Evolutionary conservation across 2,797 vertebrate genomes (phyloP).

Genomic region (Acanthurus tractus): DNA sequence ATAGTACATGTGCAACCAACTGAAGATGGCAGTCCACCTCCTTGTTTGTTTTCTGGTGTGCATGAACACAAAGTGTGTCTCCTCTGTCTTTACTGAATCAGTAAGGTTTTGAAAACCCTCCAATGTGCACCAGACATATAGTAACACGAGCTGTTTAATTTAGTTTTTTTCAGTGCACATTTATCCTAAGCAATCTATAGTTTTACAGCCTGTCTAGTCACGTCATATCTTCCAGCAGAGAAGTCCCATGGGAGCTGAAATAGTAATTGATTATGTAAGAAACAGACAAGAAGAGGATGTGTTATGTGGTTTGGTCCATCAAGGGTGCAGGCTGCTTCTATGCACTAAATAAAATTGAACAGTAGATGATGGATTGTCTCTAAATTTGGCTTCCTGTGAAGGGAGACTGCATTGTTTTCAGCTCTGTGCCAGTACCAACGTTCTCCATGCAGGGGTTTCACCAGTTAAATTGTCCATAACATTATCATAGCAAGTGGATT

Average conservation of each 20-base stretch:
- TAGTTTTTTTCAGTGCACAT: neutral
- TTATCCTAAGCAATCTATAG: neutral
- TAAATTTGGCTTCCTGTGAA: conserved; percentile 56
- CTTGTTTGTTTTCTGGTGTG: too few species aligned
- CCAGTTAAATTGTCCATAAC: neutral
- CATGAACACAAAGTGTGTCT: too few species aligned
- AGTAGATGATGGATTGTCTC: conserved; percentile 46
- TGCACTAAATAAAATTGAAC: conserved; percentile 24
- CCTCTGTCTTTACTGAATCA: too few species aligned
- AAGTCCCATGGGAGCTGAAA: conserved; percentile 6
- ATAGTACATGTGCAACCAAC: too few species aligned
- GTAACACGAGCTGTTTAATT: neutral
- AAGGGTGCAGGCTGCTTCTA: conserved; percentile 1
- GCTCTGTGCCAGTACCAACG: conserved; percentile 26
- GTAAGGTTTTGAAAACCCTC: too few species aligned
- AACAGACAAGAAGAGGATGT: neutral
- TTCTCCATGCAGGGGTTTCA: conserved; percentile 36
- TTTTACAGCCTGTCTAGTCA: neutral
- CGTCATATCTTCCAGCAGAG: conserved; percentile 1
- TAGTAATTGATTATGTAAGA: conserved; percentile 29
- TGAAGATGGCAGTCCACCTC: too few species aligned
- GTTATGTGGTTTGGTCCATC: conserved; percentile 6
- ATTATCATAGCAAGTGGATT: too few species aligned
- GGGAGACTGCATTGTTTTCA: conserved; percentile 29
- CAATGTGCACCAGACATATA: too few species aligned